These are phyloP conservation scores for Geodia barretti DNA, from an alignment of 37 sponge, comb jelly and placozoan genomes.

Conservation along the genomic window DNA sequence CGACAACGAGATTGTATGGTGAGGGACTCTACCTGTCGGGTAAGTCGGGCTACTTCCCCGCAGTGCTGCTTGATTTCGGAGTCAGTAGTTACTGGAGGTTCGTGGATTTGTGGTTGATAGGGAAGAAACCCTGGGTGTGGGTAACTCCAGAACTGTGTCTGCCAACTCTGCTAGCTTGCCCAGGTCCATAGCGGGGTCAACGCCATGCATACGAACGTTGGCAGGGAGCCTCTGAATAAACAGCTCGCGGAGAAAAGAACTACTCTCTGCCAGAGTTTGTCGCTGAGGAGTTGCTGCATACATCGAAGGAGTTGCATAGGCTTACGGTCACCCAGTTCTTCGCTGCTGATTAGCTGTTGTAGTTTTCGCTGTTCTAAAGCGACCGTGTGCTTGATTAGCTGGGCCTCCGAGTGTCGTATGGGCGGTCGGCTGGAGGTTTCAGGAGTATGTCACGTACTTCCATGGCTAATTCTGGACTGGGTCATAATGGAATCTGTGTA, in stretches of 20 bases:
- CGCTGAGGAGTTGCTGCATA: slow-evolving; percentile 65
- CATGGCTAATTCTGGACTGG: slow-evolving; percentile 35
- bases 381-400: slow-evolving; percentile 36
- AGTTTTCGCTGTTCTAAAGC: too few relatives aligned
- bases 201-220: slow-evolving; percentile 42
- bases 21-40: too few relatives aligned
- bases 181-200: slow-evolving; percentile 15
- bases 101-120: too few relatives aligned
- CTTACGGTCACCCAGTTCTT: slow-evolving; percentile 40
- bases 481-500: too few relatives aligned
- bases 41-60: too few relatives aligned
- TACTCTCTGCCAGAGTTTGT: slow-evolving; percentile 22
- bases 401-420: slow-evolving; percentile 9
- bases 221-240: slow-evolving; percentile 44
- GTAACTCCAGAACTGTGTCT: slow-evolving; percentile 43
- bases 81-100: too few relatives aligned
- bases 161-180: slow-evolving; percentile 46
- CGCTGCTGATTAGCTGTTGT: slow-evolving; percentile 12
- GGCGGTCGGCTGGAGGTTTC: slow-evolving; percentile 35
- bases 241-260: slow-evolving; percentile 40
- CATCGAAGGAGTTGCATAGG: too few relatives aligned
- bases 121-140: too few relatives aligned
- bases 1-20: too few relatives aligned
- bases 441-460: slow-evolving; percentile 39
- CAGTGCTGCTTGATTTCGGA: too few relatives aligned